Evolutionary conservation across 2,888 invertebrate genomes (phyloP), one percentile per base, ranked within the genome.

Genomic region (Drosophila paranaensis): DNA sequence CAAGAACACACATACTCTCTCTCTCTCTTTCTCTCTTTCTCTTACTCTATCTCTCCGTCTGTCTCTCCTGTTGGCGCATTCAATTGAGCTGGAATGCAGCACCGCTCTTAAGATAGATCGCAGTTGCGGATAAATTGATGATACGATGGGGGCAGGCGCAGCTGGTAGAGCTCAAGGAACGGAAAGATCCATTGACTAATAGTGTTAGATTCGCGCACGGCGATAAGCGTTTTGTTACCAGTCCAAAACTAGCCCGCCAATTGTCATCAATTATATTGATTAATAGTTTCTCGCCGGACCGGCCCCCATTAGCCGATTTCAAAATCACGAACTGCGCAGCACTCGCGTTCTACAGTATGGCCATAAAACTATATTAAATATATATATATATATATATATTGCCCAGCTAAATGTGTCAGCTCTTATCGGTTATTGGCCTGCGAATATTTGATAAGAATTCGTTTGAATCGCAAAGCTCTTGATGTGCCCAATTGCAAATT

Each of bases 211-310:
- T 77, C 74, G 62, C 55, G 51, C 69, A 60, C 57, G 61, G 72
- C 79, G 86, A 86, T 86, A 86, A 86, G 90, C 86, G 79, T 86
- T 86, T 86, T 86, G 86, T 86, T 81, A 66, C 72, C 60, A 79
- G 74, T 82, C 84, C 51, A 63, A 78, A 82, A 81, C 79, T 63
- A 63, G 71, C 68, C 60, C 66, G 55, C 73, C 87, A 83, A 88
- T 79, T 88, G 90, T 81, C 87, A 86, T 86, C 89, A 90, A 86
- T 86, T 90, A 86, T 86, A 75, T 74, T 88, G 90, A 86, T 86
- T 86, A 89, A 86, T 86, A 60, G 81, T 60, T 39, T 53, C 39
- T 62, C 11, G n/a, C 33, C 35, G 51, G 48, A 35, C 16, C 43
- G 27, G 60, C 50, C 27, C 8, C 33, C 54, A 27, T 39, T n/a